Percentiles rank a stretch among this genome's conserved stretches.
Evolutionary conservation across 2,113 vertebrate species (phyloP).

Genomic region (Patagioenas fasciata): DNA sequence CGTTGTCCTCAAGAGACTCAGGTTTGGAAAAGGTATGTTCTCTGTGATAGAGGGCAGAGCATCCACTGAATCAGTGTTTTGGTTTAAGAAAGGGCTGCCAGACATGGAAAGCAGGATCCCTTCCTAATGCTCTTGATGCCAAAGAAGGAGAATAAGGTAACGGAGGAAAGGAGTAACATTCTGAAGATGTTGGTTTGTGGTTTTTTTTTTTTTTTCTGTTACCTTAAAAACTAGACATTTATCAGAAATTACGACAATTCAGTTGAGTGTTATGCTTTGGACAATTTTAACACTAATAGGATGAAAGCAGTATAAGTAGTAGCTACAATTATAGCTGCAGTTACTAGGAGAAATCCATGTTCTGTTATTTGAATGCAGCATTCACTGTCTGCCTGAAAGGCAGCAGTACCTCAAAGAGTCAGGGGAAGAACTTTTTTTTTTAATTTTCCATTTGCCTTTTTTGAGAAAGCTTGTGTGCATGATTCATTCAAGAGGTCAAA

Average conservation of each 20-base stretch:
- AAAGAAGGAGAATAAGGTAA: not conserved
- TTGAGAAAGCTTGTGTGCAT: not conserved
- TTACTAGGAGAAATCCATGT: constrained; percentile 30
- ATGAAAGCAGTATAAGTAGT: not conserved
- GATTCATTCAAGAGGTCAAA: not conserved
- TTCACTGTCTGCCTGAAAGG: not conserved
- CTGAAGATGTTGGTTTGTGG: not conserved
- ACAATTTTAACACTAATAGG: not conserved
- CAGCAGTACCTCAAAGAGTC: not conserved
- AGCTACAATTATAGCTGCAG: constrained; percentile 39
- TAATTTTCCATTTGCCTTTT: not conserved
- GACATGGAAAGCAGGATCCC: not conserved
- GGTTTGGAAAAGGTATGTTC: not conserved
- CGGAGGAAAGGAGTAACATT: not conserved
- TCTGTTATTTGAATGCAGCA: constrained; percentile 11
- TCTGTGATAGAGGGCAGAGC: constrained; percentile 4
- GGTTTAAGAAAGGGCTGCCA: not conserved
- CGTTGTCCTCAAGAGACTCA: not conserved
- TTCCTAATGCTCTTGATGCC: not conserved
- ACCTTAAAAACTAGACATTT: not conserved
- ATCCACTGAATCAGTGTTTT: constrained; percentile 22
- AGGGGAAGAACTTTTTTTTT: not conserved
- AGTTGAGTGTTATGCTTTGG: not conserved
- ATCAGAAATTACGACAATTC: not conserved
- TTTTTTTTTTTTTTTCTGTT: not conserved